Evolutionary conservation across 1,140 invertebrate species (phyloP).

Genomic region (Antheraea mylitta): DNA sequence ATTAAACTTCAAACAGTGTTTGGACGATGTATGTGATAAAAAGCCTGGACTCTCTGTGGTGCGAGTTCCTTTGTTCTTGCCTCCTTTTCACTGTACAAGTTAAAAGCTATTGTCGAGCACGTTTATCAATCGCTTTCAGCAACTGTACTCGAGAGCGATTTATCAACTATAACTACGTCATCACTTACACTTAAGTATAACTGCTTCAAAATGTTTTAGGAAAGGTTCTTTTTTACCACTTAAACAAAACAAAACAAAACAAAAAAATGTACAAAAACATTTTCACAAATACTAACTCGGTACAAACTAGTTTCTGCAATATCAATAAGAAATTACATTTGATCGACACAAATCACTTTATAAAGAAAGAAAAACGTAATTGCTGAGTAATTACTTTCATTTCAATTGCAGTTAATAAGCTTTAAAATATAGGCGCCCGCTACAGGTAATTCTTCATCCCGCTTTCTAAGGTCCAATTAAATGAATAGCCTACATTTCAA

Average conservation of each 20-base stretch:
- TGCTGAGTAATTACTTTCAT: background rate
- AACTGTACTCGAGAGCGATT: too few relatives aligned
- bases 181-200: too few relatives aligned
- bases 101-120: too few relatives aligned
- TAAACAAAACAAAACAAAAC: too few relatives aligned
- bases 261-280: background rate
- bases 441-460: conserved; percentile 9
- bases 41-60: too few relatives aligned
- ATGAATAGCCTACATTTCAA: conserved; percentile 11
- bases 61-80: too few relatives aligned
- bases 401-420: background rate
- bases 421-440: background rate
- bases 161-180: background rate
- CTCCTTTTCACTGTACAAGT: too few relatives aligned
- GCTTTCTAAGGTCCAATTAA: conserved; percentile 14
- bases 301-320: background rate
- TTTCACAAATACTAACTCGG: background rate
- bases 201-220: too few relatives aligned
- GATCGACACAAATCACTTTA: background rate
- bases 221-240: background rate
- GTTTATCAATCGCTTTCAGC: too few relatives aligned
- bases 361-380: background rate
- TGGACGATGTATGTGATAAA: too few relatives aligned
- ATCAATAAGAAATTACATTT: conserved; percentile 2
- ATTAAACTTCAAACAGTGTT: too few relatives aligned